Percentiles rank a stretch among this genome's conserved stretches.
These are phyloP conservation scores for Sinonovacula constricta DNA, from an alignment of 1,140 invertebrate genomes.

Conservation along the genomic window DNA sequence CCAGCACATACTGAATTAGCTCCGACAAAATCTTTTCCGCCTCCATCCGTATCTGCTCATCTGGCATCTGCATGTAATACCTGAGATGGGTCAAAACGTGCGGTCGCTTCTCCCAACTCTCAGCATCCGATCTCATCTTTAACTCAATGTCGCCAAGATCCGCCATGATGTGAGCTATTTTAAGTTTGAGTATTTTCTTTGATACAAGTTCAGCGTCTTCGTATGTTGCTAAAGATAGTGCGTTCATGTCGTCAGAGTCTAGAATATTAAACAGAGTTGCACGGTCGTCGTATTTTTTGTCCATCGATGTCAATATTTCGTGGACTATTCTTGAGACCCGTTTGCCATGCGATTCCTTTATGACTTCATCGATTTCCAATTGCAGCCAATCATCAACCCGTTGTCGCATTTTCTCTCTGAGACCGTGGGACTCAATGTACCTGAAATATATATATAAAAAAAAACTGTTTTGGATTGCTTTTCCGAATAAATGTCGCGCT, in stretches of 20 bases:
- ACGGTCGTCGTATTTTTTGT: conserved; percentile 32
- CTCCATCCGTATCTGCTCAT: conserved; percentile 6
- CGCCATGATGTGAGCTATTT: conserved; percentile 26
- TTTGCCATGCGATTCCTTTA: conserved; percentile 31
- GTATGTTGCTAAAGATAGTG: conserved; percentile 15
- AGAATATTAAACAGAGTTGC: conserved; percentile 38
- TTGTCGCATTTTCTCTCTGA: conserved; percentile 3
- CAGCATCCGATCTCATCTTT: conserved; percentile 20
- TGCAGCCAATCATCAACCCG: conserved; percentile 25
- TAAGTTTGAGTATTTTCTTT: conserved; percentile 25
- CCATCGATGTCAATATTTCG: conserved; percentile 13
- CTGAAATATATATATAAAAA: conserved; percentile 10
- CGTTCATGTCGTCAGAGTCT: conserved; percentile 35
- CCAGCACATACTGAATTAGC: conserved; percentile 6
- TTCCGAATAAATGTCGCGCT: too few species aligned
- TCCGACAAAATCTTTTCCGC: neutral
- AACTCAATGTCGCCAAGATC: conserved; percentile 25
- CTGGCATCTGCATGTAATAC: conserved; percentile 14
- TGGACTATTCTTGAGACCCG: conserved; percentile 5
- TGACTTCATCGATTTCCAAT: conserved; percentile 37
- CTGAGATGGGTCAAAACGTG: conserved; percentile 27
- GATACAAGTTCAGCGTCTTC: conserved; percentile 36
- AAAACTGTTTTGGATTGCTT: too few species aligned
- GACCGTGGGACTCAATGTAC: conserved; percentile 33
- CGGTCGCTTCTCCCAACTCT: conserved; percentile 26